phyloP scores from a whole-genome alignment of 2,797 vertebrate species.

The Acanthis flammea region DNA sequence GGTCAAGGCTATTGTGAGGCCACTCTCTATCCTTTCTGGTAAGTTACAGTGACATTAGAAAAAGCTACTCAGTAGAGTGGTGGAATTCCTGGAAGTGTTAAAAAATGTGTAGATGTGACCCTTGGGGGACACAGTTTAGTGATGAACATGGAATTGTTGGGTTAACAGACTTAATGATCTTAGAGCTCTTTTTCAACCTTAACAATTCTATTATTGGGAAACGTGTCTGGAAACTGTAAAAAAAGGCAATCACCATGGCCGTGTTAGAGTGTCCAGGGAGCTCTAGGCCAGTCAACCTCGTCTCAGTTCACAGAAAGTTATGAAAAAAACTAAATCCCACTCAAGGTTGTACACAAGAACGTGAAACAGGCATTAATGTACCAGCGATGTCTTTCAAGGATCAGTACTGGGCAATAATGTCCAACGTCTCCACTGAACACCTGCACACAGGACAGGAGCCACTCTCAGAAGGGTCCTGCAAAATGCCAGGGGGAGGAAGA shows the following conservation, averaged over 20 bases:
- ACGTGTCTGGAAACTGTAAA: not conserved
- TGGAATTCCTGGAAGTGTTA: not conserved
- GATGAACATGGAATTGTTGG: not conserved
- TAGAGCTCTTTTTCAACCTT: not conserved
- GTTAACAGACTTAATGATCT: not conserved
- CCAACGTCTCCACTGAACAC: not conserved
- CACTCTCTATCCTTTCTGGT: not conserved
- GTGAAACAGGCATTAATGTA: not conserved
- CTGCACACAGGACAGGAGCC: not conserved
- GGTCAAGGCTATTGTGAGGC: not conserved
- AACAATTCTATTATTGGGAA: rapidly evolving
- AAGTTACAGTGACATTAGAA: not conserved
- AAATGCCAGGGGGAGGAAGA: not conserved
- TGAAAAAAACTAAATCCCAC: not conserved
- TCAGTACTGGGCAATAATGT: not conserved
- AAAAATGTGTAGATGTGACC: not conserved
- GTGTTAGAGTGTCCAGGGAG: not conserved
- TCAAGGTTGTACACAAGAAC: not conserved
- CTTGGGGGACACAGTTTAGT: not conserved
- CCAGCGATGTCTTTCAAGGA: not conserved
- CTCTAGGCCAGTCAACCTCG: not conserved
- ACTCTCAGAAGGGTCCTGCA: not conserved
- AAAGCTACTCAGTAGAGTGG: not conserved
- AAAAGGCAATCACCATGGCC: not conserved
- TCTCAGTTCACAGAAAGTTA: not conserved